Evolutionary conservation across 2,113 vertebrate species (phyloP).

Genomic region (Vanacampus margaritifer): DNA sequence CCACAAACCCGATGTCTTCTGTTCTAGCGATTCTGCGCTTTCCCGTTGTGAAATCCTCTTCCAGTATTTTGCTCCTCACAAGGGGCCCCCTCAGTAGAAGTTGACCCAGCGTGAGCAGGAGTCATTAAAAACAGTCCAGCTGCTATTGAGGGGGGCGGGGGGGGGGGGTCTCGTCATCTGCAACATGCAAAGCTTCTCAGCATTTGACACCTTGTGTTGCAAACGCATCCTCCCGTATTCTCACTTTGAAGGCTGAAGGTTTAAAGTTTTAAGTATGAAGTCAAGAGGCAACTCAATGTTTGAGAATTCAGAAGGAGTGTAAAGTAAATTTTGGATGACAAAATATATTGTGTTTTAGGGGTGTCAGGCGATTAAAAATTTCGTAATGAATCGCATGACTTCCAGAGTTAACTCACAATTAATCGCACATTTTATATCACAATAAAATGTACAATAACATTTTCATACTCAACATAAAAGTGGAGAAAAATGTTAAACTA

Average conservation of each 20-base stretch:
- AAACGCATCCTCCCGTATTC: conserved; percentile 12
- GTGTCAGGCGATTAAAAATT: no score
- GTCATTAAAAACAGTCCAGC: conserved; percentile 35
- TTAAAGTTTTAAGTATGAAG: no score
- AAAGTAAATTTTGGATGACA: no score
- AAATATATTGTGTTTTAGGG: no score
- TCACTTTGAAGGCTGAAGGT: conserved; percentile 4
- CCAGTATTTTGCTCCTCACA: neutral
- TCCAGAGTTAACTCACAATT: no score
- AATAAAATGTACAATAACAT: no score
- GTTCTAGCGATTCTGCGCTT: neutral
- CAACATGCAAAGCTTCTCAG: conserved; percentile 16
- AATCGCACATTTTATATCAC: no score
- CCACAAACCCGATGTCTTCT: neutral
- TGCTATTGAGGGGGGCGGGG: conserved; percentile 20
- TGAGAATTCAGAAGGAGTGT: no score
- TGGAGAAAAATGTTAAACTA: no score
- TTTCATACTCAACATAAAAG: no score
- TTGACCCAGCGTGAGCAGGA: conserved; percentile 54
- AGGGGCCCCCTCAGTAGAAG: conserved; percentile 3
- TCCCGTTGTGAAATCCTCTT: neutral
- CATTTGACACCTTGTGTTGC: conserved; percentile 35
- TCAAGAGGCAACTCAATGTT: neutral
- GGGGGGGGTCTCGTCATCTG: conserved; percentile 22
- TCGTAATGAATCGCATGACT: no score